Evolutionary conservation across 2,888 invertebrate genomes (phyloP), one percentile per base, ranked within the genome.

Genomic region (Nasonia oneida): DNA sequence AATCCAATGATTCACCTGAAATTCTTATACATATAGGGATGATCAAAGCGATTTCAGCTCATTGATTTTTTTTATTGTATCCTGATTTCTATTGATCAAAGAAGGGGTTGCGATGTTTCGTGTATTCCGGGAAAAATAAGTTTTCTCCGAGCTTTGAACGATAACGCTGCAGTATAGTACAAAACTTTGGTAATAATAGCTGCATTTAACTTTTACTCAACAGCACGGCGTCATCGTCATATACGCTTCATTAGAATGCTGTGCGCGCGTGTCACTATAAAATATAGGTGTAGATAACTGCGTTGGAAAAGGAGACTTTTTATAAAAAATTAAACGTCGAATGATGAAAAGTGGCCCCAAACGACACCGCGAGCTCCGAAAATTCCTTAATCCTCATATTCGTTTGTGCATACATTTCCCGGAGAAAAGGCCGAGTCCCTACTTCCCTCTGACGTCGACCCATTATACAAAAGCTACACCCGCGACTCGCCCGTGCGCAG

Each of bases 321-420:
- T 29, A 29, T 33, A n/a, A 29, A 64, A 29, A 64, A 64, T 29
- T 23, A 64, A 18, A 29, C 29, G 12, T 29, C 29, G 29, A 64
- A 42, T 71, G n/a, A 71, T 71, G 8, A 71, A 71, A 71, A n/a
- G 14, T 15, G 6, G 18, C 70, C 37, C 39, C 6, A 18, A 70
- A 37, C 14, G 3, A 70, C 33, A 3, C 33, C 12, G 70, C 42
- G 10, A 42, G 1, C 42, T 42, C 42, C 10, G 10, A 5, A 39
- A 37, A 37, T 71, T 71, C 42, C 10, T 39, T 71, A 6, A n/a
- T 71, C 10, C n/a, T 71, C n/a, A 18, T 18, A 15, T 39, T 37
- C 18, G 12, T 70, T 70, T 70, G 70, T 70, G 70, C 70, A 70
- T 70, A 70, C 70, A 70, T 70, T 70, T 37, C 2, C 70, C 70